Evolutionary conservation across 2,888 invertebrate genomes (phyloP), one percentile per base, ranked within the genome.

Genomic region (Chymomyza procnemis): DNA sequence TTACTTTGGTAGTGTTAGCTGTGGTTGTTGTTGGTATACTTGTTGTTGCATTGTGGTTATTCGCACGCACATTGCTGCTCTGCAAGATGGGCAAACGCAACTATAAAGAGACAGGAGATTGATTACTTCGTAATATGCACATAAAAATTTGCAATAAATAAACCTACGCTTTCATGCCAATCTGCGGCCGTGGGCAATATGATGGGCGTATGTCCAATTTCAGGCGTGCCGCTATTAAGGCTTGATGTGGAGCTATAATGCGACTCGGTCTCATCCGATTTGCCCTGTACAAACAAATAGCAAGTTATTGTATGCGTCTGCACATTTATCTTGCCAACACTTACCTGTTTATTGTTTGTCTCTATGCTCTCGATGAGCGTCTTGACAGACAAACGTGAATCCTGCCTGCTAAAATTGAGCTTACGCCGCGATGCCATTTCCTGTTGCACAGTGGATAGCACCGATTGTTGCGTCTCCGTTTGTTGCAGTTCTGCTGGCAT

Each of bases 341-440:
- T 74, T 71, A 95, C 94, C 81, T 95, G 94, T 90, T 95, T 96
- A 48, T 95, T 95, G 89, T 95, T 97, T 41, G 34, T 41, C 92
- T 98, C 97, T 68, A 98, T 97, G 81, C 96, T 96, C 89, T 97
- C 97, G 71, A 98, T 97, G 34, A 98, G 92, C 61, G 96, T 96
- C 89, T 97, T 97, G 8, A 98, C 98, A 0, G 97, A 97, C 60
- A 97, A 92, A 41, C 96, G 93, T 22, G 96, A 96, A 88, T 96
- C 96, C 74, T 91, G 91, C 3, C 91, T 84, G 64, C 88, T 89
- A 66, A 91, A 81, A 69, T 78, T 83, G 60, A 92, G 92, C 86
- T 93, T 94, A 88, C 73, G 93, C 89, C 69, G 92, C 16, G 93
- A 91, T 14, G 93, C 92, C 88, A 94, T 92, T 82, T 94, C 94